These are phyloP conservation scores for Ips typographus DNA, from an alignment of 1,140 invertebrate genomes.

Conservation along the genomic window DNA sequence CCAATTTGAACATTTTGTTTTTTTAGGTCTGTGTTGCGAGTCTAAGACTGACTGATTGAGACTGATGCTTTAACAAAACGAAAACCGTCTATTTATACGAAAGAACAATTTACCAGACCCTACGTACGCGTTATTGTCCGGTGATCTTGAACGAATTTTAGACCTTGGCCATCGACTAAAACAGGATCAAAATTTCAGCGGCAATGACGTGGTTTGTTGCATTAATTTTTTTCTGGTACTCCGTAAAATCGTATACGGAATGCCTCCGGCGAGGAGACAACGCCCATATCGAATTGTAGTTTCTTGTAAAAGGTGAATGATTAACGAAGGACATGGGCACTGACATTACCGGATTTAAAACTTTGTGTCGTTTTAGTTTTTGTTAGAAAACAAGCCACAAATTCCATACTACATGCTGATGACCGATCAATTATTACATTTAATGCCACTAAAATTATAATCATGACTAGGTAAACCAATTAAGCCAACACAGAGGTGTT, in stretches of 20 bases:
- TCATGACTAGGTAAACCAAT: not conserved
- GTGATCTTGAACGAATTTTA: constrained; percentile 23
- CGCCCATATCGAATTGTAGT: constrained; percentile 15
- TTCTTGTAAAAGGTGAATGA: constrained; percentile 24
- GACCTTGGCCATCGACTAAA: constrained; percentile 31
- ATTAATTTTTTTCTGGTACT: constrained; percentile 4
- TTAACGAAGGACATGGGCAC: constrained; percentile 1
- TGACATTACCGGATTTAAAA: not conserved
- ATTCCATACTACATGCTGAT: too few species aligned
- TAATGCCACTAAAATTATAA: too few species aligned
- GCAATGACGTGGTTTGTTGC: constrained; percentile 19
- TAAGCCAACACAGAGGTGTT: constrained; percentile 9
- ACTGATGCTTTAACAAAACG: constrained; percentile 26
- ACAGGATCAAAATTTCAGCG: constrained; percentile 30
- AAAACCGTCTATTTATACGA: constrained; percentile 17
- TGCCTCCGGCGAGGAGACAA: constrained; percentile 5
- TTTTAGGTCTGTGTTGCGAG: constrained; percentile 43
- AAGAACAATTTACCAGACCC: constrained; percentile 7
- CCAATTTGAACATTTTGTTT: constrained; percentile 44
- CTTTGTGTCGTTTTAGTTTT: not conserved
- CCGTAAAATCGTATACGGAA: constrained; percentile 7
- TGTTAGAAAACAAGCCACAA: not conserved
- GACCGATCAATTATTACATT: too few species aligned
- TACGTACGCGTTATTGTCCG: not conserved
- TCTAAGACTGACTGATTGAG: constrained; percentile 29